Evolutionary conservation across 2,888 invertebrate genomes (phyloP).

Genomic region (Drosophila austrosaltans): DNA sequence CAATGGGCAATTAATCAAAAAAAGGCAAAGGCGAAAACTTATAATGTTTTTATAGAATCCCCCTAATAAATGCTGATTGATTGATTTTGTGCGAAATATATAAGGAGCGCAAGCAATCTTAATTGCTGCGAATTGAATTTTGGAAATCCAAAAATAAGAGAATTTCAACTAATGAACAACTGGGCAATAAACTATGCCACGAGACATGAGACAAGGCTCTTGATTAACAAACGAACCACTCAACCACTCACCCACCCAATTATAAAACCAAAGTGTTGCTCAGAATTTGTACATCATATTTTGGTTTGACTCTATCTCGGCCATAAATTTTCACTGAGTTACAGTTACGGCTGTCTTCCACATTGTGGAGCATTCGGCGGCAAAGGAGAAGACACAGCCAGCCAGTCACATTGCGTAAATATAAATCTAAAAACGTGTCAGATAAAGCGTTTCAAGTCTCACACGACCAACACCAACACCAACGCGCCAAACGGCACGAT

Average conservation of each 20-base stretch:
- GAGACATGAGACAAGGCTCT: constrained; percentile 25
- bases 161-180: not conserved
- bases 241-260: not conserved
- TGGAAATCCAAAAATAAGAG: constrained; percentile 6
- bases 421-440: constrained; percentile 72
- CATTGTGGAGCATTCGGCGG: not conserved
- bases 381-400: constrained; percentile 10
- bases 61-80: constrained; percentile 74
- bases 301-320: constrained; percentile 35
- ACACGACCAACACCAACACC: constrained; percentile 48
- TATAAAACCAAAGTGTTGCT: not conserved
- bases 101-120: constrained; percentile 26
- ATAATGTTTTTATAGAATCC: constrained; percentile 32
- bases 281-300: not conserved
- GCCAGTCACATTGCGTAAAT: constrained; percentile 47
- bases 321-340: constrained; percentile 39
- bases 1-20: constrained; percentile 21
- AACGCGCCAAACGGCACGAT: constrained; percentile 21
- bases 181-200: constrained; percentile 20
- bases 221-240: not conserved
- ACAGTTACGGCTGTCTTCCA: constrained; percentile 19
- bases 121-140: constrained; percentile 24
- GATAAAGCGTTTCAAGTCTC: constrained; percentile 56
- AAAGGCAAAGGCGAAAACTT: constrained; percentile 45
- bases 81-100: constrained; percentile 23